Evolutionary conservation across 2,888 invertebrate genomes (phyloP).

Genomic region (Ctenicera cuprea): DNA sequence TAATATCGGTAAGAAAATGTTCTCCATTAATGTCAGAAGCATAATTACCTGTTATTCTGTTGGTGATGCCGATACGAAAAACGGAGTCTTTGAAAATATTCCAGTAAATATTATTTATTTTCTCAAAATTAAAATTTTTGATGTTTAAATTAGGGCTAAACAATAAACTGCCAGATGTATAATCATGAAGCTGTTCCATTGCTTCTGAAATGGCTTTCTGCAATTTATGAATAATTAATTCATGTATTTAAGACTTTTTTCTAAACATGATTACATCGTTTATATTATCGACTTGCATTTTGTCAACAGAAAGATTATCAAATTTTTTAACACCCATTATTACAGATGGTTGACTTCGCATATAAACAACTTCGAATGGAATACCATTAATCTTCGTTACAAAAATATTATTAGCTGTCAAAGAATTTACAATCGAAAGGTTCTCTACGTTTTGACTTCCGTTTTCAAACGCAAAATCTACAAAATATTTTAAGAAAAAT

Average conservation of each 20-base stretch:
- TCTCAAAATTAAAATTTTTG: slow-evolving; percentile 63
- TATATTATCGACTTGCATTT: slow-evolving; percentile 11
- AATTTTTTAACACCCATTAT: slow-evolving; percentile 42
- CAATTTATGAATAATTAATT: slow-evolving; percentile 32
- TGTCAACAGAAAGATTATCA: slow-evolving; percentile 4
- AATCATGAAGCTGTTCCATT: slow-evolving; percentile 41
- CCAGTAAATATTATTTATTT: slow-evolving; percentile 66
- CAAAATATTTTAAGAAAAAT: slow-evolving; percentile 46
- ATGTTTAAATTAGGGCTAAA: slow-evolving; percentile 61
- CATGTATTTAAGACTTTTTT: not conserved
- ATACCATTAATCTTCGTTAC: slow-evolving; percentile 62
- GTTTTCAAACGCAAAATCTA: slow-evolving; percentile 58
- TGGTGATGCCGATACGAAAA: slow-evolving; percentile 61
- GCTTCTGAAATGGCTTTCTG: slow-evolving; percentile 46
- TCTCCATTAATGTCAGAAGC: no score
- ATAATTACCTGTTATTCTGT: slow-evolving; percentile 59
- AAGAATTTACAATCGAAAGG: slow-evolving; percentile 54
- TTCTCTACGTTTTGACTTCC: slow-evolving; percentile 57
- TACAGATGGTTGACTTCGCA: slow-evolving; percentile 53
- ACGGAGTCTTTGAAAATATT: slow-evolving; percentile 63
- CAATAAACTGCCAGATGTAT: slow-evolving; percentile 46
- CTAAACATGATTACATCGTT: slow-evolving; percentile 21
- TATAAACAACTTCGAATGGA: slow-evolving; percentile 61
- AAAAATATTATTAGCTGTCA: slow-evolving; percentile 58
- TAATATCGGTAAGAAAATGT: no score